phyloP scores from a whole-genome alignment of 2,113 vertebrate species.

The Anolis sagrei region DNA sequence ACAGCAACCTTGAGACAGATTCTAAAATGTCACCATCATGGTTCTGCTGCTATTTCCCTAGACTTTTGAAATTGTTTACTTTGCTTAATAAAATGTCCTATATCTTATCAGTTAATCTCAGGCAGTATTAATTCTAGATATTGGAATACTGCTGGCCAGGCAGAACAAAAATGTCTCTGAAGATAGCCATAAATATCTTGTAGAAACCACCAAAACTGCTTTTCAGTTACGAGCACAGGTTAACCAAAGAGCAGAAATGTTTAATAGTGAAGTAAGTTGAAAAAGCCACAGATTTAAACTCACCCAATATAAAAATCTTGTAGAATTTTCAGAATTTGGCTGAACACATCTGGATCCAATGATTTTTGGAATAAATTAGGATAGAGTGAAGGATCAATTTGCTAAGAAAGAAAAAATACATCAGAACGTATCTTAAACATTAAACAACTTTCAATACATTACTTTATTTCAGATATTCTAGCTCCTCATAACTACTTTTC shows the following conservation, averaged over 20 bases:
- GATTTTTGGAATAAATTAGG: slow-evolving; percentile 88
- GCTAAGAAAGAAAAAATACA: slow-evolving; percentile 72
- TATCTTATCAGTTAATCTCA: fast-evolving
- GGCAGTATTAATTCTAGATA: neutral
- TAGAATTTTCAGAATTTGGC: slow-evolving; percentile 86
- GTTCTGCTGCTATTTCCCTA: no score
- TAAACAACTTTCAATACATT: neutral
- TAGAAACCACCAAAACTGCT: neutral
- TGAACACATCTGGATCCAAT: slow-evolving; percentile 91
- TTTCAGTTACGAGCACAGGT: neutral
- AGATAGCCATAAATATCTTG: neutral
- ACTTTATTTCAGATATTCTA: no score
- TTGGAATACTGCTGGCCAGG: neutral
- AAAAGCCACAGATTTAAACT: slow-evolving; percentile 68
- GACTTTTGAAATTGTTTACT: no score
- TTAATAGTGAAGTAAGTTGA: neutral
- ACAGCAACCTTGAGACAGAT: no score
- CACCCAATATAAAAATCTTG: slow-evolving; percentile 88
- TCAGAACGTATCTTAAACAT: neutral
- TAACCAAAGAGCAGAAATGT: neutral
- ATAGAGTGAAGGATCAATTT: slow-evolving; percentile 88
- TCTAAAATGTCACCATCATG: no score
- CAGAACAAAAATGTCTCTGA: neutral
- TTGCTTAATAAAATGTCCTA: no score
- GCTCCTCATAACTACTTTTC: no score